phyloP scores from a whole-genome alignment of 2,888 invertebrate genomes.

The Drosophila heteroneura region DNA sequence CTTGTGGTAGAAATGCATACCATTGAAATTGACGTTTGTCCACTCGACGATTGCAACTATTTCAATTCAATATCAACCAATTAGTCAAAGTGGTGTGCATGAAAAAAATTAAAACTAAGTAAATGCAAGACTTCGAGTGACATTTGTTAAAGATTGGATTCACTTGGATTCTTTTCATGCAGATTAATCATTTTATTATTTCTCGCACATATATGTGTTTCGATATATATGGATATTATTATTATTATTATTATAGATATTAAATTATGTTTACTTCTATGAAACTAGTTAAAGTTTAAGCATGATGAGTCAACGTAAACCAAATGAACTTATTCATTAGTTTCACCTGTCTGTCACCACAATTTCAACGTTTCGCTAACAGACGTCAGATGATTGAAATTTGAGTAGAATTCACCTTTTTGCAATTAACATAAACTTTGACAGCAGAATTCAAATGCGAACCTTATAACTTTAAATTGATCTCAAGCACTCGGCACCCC shows the following conservation, averaged over 20 bases:
- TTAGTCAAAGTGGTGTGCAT: conserved; percentile 38
- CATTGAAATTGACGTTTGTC: conserved; percentile 22
- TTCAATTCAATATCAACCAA: conserved; percentile 29
- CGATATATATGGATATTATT: not conserved
- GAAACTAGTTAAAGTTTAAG: not conserved
- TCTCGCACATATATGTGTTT: not conserved
- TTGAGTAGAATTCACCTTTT: not conserved
- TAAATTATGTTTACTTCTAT: not conserved
- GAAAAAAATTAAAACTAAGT: not conserved
- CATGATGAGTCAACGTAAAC: not conserved
- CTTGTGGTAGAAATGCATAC: conserved; percentile 47
- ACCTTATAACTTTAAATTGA: not conserved
- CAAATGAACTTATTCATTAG: not conserved
- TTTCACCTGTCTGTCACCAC: not conserved
- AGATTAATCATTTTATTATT: conserved; percentile 15
- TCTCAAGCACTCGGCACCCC: not conserved
- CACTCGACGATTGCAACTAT: conserved; percentile 18
- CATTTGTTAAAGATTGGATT: conserved; percentile 2
- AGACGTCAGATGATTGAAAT: not conserved
- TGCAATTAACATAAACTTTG: not conserved
- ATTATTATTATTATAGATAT: not conserved
- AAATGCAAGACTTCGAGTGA: conserved; percentile 16
- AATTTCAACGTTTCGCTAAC: not conserved
- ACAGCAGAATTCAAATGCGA: not conserved
- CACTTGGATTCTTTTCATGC: conserved; percentile 4